Conservation (phyloP, 2,113 vertebrate genomes). For the Origma solitaria region DNA sequence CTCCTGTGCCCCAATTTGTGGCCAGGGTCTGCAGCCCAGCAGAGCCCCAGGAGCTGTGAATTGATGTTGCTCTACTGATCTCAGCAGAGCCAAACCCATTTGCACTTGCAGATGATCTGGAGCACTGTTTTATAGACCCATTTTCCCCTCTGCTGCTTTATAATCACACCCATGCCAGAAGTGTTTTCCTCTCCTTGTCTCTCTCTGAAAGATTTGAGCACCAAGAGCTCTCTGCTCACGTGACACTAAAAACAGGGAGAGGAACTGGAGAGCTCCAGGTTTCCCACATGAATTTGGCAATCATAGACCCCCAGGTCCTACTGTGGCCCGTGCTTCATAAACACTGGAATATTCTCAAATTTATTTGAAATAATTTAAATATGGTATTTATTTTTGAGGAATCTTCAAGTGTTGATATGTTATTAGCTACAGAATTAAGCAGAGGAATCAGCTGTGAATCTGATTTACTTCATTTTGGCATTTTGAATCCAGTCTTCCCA, state of each 20-base stretch:
- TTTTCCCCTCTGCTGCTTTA: neutral
- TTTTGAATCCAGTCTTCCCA: neutral
- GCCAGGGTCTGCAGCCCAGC: neutral
- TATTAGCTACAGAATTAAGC: neutral
- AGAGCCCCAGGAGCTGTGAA: neutral
- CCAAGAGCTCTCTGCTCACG: neutral
- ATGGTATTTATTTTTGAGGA: neutral
- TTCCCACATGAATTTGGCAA: neutral
- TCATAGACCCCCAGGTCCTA: neutral
- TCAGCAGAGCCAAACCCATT: neutral
- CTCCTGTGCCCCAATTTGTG: neutral
- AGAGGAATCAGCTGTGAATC: neutral
- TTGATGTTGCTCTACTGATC: neutral
- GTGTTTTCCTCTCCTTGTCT: neutral
- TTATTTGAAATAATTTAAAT: neutral
- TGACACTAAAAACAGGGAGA: neutral
- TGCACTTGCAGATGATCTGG: neutral
- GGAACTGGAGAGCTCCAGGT: neutral
- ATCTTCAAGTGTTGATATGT: neutral
- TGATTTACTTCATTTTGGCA: neutral
- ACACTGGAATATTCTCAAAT: too few relatives aligned
- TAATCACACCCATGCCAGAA: neutral
- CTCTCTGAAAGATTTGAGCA: neutral
- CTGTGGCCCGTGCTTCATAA: rapidly evolving
- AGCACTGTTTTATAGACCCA: neutral